These are phyloP conservation scores for Oryzias melastigma DNA, from an alignment of 2,113 vertebrate genomes.

Conservation along the genomic window DNA sequence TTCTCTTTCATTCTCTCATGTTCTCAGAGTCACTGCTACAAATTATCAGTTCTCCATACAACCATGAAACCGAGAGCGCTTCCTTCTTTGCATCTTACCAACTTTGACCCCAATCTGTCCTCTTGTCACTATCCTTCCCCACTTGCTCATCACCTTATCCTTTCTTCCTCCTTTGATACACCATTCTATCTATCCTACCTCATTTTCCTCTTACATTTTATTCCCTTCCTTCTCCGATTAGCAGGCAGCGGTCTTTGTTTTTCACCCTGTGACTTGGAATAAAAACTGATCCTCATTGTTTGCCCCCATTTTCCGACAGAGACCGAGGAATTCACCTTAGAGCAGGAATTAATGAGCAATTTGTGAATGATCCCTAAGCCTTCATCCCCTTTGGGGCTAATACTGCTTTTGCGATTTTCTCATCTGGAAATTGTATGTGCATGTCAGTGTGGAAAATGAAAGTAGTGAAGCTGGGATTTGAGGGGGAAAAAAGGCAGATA, in stretches of 20 bases:
- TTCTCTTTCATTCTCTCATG: conserved; percentile 10
- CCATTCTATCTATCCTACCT: conserved; percentile 20
- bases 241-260: conserved; percentile 18
- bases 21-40: conserved; percentile 5
- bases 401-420: conserved; percentile 32
- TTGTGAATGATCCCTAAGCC: conserved; percentile 51
- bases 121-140: conserved; percentile 34
- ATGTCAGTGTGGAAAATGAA: conserved; percentile 3
- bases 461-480: background rate
- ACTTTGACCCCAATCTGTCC: conserved; percentile 62
- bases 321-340: conserved; percentile 27
- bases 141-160: conserved; percentile 23
- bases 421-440: conserved; percentile 33
- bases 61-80: conserved; percentile 14
- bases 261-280: conserved; percentile 9
- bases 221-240: conserved; percentile 20
- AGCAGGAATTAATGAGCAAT: conserved; percentile 59
- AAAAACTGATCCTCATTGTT: conserved; percentile 46
- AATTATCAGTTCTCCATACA: conserved; percentile 32
- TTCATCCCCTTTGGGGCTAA: conserved; percentile 47
- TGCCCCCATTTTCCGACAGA: conserved; percentile 1
- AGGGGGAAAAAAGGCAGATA: conserved; percentile 2
- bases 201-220: conserved; percentile 17
- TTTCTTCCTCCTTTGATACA: conserved; percentile 10
- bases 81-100: conserved; percentile 26